Evolutionary conservation across 2,113 vertebrate genomes (phyloP), one percentile per base, ranked within the genome.

Genomic region (Sylvilagus bachmani): DNA sequence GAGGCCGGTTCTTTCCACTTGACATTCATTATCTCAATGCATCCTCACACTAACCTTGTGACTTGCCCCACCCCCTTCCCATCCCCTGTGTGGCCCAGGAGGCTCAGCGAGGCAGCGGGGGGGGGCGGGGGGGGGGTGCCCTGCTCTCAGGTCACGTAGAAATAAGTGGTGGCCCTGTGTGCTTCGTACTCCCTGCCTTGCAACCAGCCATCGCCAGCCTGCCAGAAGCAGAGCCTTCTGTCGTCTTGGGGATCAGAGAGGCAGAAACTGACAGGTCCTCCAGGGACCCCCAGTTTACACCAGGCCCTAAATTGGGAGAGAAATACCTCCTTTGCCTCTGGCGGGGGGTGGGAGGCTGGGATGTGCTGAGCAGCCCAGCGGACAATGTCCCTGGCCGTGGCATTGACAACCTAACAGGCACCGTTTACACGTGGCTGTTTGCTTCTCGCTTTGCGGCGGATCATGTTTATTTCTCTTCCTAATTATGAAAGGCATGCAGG

Each of bases 381-480:
- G 96, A 95, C 96, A 97, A 94, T 96, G 79, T 97, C 95, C 95
- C 55, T 69, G 86, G 90, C 90, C 81, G 77, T 2, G 51, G 88
- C 90, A 14, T 97, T 97, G 97, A 97, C 96, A 97, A 90, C 70
- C 92, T 90, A 95, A 90, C 73, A 95, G 96, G 94, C 96, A 94
- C 86, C 81, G 55, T 96, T 97, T 96, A 97, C 88, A 96, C 95
- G 53, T 82, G 94, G 85, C 85, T 95, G 92, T 97, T 95, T 96
- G 96, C 92, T 89, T 97, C 95, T 96, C 44, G 33, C 74, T 84
- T 95, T 97, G 89, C 22, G 24, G 92, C 96, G 94, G 90, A 97
- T 97, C 96, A 93, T 96, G 95, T 97, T 97, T 97, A 97, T 97
- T 97, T 97, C 92, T 95, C 69, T 96, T 97, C 88, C 93, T 95